Conservation (phyloP, 2,797 vertebrate species). For the Sphenodon punctatus region DNA sequence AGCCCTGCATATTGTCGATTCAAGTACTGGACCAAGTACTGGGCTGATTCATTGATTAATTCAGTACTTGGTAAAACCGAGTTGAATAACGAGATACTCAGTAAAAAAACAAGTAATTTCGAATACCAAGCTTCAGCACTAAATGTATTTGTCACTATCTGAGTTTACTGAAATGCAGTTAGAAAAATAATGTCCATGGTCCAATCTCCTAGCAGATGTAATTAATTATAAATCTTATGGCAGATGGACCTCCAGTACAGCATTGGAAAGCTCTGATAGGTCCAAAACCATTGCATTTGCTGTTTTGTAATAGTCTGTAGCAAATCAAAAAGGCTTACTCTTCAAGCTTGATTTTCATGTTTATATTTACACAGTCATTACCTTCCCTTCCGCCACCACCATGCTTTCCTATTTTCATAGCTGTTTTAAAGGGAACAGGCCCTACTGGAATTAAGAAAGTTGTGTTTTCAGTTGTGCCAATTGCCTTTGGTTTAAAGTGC, state of each 20-base stretch:
- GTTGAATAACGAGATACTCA: too few relatives aligned
- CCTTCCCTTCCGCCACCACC: background rate
- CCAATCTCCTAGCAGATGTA: constrained; percentile 12
- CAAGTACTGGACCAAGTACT: too few relatives aligned
- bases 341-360: constrained; percentile 18
- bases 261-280: constrained; percentile 2
- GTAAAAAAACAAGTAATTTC: too few relatives aligned
- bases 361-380: constrained; percentile 49
- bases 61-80: too few relatives aligned
- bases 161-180: background rate
- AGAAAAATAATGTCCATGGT: background rate
- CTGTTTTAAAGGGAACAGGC: constrained; percentile 38
- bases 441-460: constrained; percentile 46
- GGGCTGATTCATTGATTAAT: too few relatives aligned
- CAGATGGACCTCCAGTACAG: constrained; percentile 26
- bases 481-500: constrained; percentile 19
- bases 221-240: constrained; percentile 24
- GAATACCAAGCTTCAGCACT: too few relatives aligned
- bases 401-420: constrained; percentile 52
- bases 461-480: constrained; percentile 38
- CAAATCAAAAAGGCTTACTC: constrained; percentile 15
- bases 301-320: background rate
- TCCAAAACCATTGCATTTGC: background rate
- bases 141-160: background rate
- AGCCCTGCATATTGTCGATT: too few relatives aligned